Evolutionary conservation across 2,888 invertebrate species (phyloP), one percentile per base, ranked within the genome.

Genomic region (Myathropa florea): DNA sequence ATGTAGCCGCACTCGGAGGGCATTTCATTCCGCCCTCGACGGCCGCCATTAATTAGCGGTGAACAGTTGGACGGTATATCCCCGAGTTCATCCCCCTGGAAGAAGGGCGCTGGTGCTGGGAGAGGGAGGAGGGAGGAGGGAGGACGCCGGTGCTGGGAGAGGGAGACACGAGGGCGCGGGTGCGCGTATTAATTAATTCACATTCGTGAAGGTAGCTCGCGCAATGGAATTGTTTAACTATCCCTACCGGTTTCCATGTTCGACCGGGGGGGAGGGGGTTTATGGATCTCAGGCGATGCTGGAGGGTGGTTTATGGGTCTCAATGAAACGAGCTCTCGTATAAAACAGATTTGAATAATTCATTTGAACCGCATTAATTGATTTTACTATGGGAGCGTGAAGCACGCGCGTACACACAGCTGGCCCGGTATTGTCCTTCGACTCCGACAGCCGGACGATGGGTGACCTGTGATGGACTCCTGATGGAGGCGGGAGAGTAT

Each of bases 341-440:
- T 30, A 28, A 63, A 79, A 18, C 21, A 59, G 57, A 79, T 65
- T 72, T 79, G 65, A 71, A 79, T 79, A 79, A 79, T 71, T 79
- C 53, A 70, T 64, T 64, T 14, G 23, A 59, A 65, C 39, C 78
- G 18, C 57, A 64, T 71, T 71, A 78, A 79, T 79, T 71, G 79
- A 68, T 71, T 71, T 59, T 64, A 7, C n/a, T 23, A 24, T 9
- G 57, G 21, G 14, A 28, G 6, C 14, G 12, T n/a, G 1, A 55
- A 2, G 10, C 10, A 10, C 6, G 3, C 23, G 4, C 46, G 33
- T 7, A n/a, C n/a, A 6, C 46, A 18, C 46, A 46, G 39, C 14
- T n/a, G n/a, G 39, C 3, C 6, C 2, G 14, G 12, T 14, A 14
- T 36, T 39, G 39, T 39, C 46, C 46, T 46, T 46, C n/a, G 46